Percentiles rank a stretch among this genome's conserved stretches.
phyloP scores from a whole-genome alignment of 2,888 invertebrate genomes.

The Aproaerema taeniolella region DNA sequence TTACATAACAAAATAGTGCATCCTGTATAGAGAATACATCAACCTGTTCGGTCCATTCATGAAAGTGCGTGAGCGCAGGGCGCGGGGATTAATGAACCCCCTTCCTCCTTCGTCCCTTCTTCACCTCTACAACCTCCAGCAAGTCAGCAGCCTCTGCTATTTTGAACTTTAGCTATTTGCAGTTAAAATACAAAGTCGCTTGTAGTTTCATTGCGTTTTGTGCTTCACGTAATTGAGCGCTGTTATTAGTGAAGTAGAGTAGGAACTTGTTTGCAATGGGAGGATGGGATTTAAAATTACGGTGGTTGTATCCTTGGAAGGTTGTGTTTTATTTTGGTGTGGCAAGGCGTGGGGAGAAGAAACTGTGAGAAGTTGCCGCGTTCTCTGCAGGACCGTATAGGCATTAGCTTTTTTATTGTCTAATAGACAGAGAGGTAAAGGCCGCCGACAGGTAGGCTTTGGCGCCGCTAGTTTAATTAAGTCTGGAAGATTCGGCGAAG shows the following conservation, averaged over 20 bases:
- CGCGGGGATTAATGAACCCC: slow-evolving; percentile 76
- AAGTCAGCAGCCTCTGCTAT: slow-evolving; percentile 22
- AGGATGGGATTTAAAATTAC: slow-evolving; percentile 57
- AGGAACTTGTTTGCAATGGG: slow-evolving; percentile 32
- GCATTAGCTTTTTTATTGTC: slow-evolving; percentile 73
- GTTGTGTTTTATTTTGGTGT: slow-evolving; percentile 67
- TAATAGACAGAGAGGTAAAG: slow-evolving; percentile 70
- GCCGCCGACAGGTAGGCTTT: slow-evolving; percentile 67
- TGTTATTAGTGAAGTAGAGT: slow-evolving; percentile 30
- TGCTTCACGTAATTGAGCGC: slow-evolving; percentile 2
- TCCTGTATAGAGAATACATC: slow-evolving; percentile 64
- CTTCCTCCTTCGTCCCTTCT: slow-evolving; percentile 47
- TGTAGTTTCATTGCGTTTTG: slow-evolving; percentile 17
- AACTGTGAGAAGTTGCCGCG: slow-evolving; percentile 69
- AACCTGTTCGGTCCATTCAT: slow-evolving; percentile 77
- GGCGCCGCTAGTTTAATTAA: slow-evolving; percentile 70
- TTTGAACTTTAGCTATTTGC: slow-evolving; percentile 29
- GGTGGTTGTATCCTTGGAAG: slow-evolving; percentile 74
- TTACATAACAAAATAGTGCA: too few species aligned
- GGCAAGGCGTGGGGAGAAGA: slow-evolving; percentile 30
- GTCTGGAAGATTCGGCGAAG: slow-evolving; percentile 53
- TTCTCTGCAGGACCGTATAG: slow-evolving; percentile 52
- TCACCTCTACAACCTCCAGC: slow-evolving; percentile 47
- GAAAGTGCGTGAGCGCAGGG: slow-evolving; percentile 77
- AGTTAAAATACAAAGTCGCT: slow-evolving; percentile 28